Base-by-base conservation (phyloP, 1,140 invertebrate genomes). In the Macrosteles quadrilineatus region DNA sequence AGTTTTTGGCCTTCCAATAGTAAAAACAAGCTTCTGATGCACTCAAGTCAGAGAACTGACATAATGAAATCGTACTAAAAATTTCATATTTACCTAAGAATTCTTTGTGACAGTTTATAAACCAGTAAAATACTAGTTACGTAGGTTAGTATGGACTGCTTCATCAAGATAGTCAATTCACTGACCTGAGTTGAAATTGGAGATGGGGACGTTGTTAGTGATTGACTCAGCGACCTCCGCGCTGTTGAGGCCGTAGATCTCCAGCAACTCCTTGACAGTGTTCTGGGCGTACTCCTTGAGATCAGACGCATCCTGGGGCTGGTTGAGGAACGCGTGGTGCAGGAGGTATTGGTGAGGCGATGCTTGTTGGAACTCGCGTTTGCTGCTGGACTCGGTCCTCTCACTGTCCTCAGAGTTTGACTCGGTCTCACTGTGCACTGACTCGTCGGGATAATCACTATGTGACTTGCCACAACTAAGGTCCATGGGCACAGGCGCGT, bases 241-340 rank as follows among this genome's bases (percentile, higher is more conserved):
- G 47, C 75, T 76, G 69, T 79, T 80, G 19, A 84, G 77, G 6
- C 85, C 85, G 76, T 87, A 87, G 71, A 87, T 83, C 43, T 84
- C 82, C 29, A 87, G 76, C 25, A 87, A 78, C 76, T 87, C 85
- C 71, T 85, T 85, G 83, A 87, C 85, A 3, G 85, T 86, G 53
- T 79, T 83, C 73, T 86, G 82, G 6, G 85, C 85, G 80, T 85
- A 87, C 73, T 86, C 85, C 69, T 83, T 83, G 70, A 86, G 78
- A 55, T 80, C 79, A 21, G 76, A 76, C 4, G 79, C 79, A 59
- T 81, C 80, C 12, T 74, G 53, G 68, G 71, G 67, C 47, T 74
- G 71, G 62, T 64, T 65, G 53, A 72, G 73, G 71, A 74, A 75
- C 17, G 73, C 75, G 43, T 69, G 73, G 36, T 73, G 74, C 36